Conservation (phyloP, 2,888 invertebrate species). For the Mallateleia sp. region DNA sequence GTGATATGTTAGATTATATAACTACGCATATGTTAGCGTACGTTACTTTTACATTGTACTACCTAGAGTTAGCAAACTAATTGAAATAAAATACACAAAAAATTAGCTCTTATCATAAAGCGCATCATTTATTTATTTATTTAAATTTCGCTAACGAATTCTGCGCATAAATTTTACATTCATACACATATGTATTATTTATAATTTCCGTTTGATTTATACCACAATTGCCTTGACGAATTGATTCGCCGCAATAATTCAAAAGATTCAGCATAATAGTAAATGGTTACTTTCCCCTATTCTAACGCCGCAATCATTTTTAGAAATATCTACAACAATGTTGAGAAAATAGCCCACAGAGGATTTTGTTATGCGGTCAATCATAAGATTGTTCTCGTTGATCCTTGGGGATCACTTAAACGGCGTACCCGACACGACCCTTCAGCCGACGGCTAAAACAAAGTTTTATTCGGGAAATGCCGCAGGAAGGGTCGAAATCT, state of each 20-base stretch:
- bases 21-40: conserved; percentile 9
- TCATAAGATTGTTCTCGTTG: conserved; percentile 89
- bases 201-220: conserved; percentile 25
- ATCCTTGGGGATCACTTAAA: conserved; percentile 88
- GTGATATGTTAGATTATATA: conserved; percentile 20
- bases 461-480: conserved; percentile 56
- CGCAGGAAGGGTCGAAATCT: conserved; percentile 86
- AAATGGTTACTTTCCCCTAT: conserved; percentile 17
- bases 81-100: background rate
- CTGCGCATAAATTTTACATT: too few relatives aligned
- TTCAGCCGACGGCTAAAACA: conserved; percentile 75
- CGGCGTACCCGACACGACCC: conserved; percentile 58
- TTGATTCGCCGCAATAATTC: conserved; percentile 36
- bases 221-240: conserved; percentile 31
- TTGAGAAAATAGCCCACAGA: conserved; percentile 86
- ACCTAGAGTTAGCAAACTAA: background rate
- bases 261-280: conserved; percentile 28
- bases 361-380: conserved; percentile 89
- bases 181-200: too few relatives aligned
- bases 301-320: conserved; percentile 40
- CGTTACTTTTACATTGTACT: background rate
- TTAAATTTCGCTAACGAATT: too few relatives aligned
- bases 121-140: background rate
- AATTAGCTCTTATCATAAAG: too few relatives aligned
- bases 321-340: conserved; percentile 62